Conservation (phyloP, 1,140 invertebrate genomes). For the Whitmania pigra region DNA sequence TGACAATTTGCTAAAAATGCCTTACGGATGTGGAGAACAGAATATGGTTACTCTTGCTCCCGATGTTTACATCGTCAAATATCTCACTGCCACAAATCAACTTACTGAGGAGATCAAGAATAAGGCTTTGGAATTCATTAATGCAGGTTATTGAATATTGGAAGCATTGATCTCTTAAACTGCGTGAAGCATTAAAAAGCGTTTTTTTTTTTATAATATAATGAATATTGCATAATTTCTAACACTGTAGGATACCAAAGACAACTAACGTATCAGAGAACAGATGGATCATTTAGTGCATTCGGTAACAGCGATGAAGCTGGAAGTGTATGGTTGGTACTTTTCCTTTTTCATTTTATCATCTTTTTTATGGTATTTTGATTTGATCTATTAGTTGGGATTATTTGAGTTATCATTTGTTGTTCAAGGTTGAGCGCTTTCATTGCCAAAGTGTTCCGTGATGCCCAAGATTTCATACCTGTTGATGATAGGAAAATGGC, state of each 20-base stretch:
- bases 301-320: slow-evolving; percentile 23
- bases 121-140: slow-evolving; percentile 61
- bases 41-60: slow-evolving; percentile 85
- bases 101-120: slow-evolving; percentile 54
- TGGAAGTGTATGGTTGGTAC: slow-evolving; percentile 25
- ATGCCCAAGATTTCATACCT: slow-evolving; percentile 62
- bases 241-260: slow-evolving; percentile 21
- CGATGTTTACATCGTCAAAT: slow-evolving; percentile 74
- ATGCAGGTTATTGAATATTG: slow-evolving; percentile 48
- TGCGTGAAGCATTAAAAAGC: no score
- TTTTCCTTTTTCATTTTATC: background rate
- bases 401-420: no score
- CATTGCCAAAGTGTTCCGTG: slow-evolving; percentile 64
- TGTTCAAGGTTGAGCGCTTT: slow-evolving; percentile 68
- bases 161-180: no score
- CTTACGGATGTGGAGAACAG: slow-evolving; percentile 84
- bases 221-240: no score
- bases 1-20: slow-evolving; percentile 59
- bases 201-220: no score
- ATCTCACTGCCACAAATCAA: slow-evolving; percentile 55
- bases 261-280: slow-evolving; percentile 23
- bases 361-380: no score
- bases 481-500: slow-evolving; percentile 59
- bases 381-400: no score
- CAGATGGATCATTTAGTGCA: slow-evolving; percentile 26